Evolutionary conservation across 2,113 vertebrate genomes (phyloP).

Genomic region (Callorhinus ursinus): DNA sequence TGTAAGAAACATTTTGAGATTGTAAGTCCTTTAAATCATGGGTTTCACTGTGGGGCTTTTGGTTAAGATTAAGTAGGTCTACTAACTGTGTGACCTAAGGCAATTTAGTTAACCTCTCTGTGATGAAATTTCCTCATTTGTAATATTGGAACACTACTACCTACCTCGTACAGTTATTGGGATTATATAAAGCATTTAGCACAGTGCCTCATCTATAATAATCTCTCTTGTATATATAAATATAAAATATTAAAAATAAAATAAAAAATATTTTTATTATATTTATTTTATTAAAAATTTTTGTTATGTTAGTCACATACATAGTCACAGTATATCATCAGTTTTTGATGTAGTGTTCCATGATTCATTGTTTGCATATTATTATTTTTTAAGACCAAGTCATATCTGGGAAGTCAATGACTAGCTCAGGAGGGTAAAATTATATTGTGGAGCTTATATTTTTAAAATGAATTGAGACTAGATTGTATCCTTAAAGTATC

Average conservation of each 20-base stretch:
- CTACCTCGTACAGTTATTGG: not conserved
- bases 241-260: too few species aligned
- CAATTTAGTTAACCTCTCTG: not conserved
- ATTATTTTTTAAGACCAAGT: not conserved
- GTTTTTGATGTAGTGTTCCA: too few species aligned
- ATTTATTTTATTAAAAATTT: too few species aligned
- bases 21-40: not conserved
- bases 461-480: not conserved
- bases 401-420: not conserved
- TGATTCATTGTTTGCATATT: too few species aligned
- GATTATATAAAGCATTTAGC: conserved; percentile 8
- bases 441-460: not conserved
- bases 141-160: not conserved
- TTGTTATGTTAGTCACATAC: too few species aligned
- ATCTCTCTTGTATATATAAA: not conserved
- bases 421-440: not conserved
- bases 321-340: too few species aligned
- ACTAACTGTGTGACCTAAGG: not conserved
- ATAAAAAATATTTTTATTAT: too few species aligned
- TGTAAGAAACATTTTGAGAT: not conserved
- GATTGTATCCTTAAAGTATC: not conserved
- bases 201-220: not conserved
- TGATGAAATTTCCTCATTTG: not conserved
- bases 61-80: conserved; percentile 13
- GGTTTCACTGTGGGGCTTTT: not conserved